phyloP scores from a whole-genome alignment of 2,113 vertebrate species.

The Typhlomys cinereus region DNA sequence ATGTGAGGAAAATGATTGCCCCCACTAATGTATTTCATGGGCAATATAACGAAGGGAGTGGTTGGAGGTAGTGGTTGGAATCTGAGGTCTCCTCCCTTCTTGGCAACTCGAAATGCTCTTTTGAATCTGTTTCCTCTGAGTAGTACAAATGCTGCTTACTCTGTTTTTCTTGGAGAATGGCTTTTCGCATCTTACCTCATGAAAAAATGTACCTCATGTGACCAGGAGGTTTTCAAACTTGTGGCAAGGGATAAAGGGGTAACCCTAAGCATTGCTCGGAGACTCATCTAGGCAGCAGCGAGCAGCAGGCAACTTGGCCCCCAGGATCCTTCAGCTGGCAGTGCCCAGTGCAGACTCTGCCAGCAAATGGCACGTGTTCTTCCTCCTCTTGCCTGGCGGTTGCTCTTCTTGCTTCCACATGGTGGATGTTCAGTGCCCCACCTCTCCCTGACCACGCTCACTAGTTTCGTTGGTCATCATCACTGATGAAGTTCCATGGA shows the following conservation, averaged over 20 bases:
- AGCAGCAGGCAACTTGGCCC: background rate
- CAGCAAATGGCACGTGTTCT: background rate
- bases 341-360: background rate
- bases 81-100: background rate
- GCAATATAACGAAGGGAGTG: background rate
- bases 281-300: background rate
- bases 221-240: background rate
- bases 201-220: background rate
- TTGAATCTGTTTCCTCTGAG: background rate
- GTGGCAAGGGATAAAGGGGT: background rate
- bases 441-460: background rate
- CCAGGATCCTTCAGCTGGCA: background rate
- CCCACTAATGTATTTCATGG: background rate
- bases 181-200: background rate
- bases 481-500: too few species aligned
- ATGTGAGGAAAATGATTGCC: background rate
- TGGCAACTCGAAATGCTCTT: background rate
- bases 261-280: background rate
- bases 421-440: background rate
- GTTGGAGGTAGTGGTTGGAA: background rate
- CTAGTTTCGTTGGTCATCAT: background rate
- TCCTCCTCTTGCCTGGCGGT: background rate
- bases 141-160: background rate
- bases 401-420: background rate
- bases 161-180: background rate